Evolutionary conservation across 2,113 vertebrate species (phyloP), one percentile per base, ranked within the genome.

Genomic region (Anolis carolinensis): DNA sequence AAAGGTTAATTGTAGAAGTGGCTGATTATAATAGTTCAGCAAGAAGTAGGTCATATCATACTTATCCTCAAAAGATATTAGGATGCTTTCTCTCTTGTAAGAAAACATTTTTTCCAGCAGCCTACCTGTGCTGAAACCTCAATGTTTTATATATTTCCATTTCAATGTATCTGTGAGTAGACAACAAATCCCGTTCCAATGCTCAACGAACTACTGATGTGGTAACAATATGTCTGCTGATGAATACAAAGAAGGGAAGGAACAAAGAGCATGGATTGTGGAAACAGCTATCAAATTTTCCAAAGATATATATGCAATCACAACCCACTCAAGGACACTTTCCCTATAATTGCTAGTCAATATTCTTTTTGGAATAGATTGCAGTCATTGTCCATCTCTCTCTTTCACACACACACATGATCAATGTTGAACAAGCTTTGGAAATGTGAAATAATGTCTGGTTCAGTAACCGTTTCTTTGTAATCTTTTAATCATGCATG

Each of bases 301-400:
- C 50, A 71, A 30, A 50, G 70, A 86, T 85, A 73, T 87, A 86
- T 84, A 63, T 65, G 86, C 78, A 89, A 85, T 84, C 81, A 86
- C 63, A 75, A 59, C 81, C 68, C 76, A 88, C 81, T 84, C 73
- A 80, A 77, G 27, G 9, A 25, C 89, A 21, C 10, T 82, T 68
- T 79, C 73, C 55, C 73, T 91, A 84, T 89, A 89, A 89, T 82
- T 65, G 82, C 32, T 70, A 68, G 20, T 50, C 50, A 63, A 32
- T 72, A 27, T 39, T 39, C 52, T 67, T 25, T 82, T 63, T 39
- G 30, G 52, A 68, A 59, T 39, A 1, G 16, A 59, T 14, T 59
- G 50, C 30, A 16, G 13, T 85, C 34, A 32, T 14, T 82, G 18
- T n/a, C 55, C 63, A 27, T 39, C 50, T 55, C 81, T 55, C 32